These are phyloP conservation scores for Limenitis camilla DNA, from an alignment of 2,888 invertebrate genomes.

Conservation along the genomic window DNA sequence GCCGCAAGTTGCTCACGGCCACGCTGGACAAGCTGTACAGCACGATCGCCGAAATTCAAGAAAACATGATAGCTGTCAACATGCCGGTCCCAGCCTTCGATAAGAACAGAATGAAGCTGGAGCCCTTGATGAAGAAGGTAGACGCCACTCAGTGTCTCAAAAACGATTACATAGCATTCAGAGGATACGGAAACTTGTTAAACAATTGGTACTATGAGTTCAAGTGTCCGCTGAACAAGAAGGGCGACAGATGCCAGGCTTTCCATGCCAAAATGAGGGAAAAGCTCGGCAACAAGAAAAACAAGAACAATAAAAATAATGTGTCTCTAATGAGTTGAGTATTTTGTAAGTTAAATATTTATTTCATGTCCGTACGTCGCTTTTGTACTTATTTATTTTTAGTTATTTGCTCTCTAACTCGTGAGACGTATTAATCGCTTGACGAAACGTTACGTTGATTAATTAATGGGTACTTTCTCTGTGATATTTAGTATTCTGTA, in stretches of 20 bases:
- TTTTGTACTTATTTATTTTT: conserved; percentile 37
- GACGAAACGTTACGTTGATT: conserved; percentile 67
- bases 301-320: conserved; percentile 25
- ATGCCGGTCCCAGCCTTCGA: conserved; percentile 48
- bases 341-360: conserved; percentile 18
- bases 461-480: conserved; percentile 74
- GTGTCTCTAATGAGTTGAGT: conserved; percentile 25
- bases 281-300: conserved; percentile 38
- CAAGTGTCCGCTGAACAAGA: conserved; percentile 49
- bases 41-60: conserved; percentile 72
- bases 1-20: conserved; percentile 52
- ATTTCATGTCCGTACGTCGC: conserved; percentile 25
- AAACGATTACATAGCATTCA: conserved; percentile 76
- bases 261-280: conserved; percentile 46
- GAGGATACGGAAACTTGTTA: conserved; percentile 73
- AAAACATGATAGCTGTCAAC: conserved; percentile 54
- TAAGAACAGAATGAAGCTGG: conserved; percentile 53
- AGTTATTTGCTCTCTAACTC: conserved; percentile 36
- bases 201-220: conserved; percentile 75
- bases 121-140: conserved; percentile 49
- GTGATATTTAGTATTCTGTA: conserved; percentile 74
- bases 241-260: conserved; percentile 38
- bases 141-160: conserved; percentile 72
- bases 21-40: conserved; percentile 67
- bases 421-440: conserved; percentile 50